Evolutionary conservation across 2,113 vertebrate genomes (phyloP), one percentile per base, ranked within the genome.

Genomic region (Rhadina sibilatrix): DNA sequence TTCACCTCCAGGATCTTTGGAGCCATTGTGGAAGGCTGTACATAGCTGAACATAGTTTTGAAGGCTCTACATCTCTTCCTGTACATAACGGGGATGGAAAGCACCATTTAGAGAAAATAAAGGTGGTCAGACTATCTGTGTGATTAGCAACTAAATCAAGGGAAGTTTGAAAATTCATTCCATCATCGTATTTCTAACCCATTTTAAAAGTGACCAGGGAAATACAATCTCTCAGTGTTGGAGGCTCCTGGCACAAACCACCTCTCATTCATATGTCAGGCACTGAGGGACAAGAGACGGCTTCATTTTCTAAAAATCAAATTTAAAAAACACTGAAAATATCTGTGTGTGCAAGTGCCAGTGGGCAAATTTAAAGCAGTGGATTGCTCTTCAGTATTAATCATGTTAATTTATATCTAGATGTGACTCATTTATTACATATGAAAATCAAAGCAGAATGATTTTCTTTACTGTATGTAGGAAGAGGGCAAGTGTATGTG

Each of bases 351-450:
- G 72, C 65, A 87, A 66, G 56, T 78, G 88, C 94, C 83, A 82
- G 17, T 87, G 83, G 88, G 89, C 70, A 97, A 91, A 83, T 92
- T 94, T 87, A 77, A 95, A 96, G 94, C 30, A 95, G 69, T 74
- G 44, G 72, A 78, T 96, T 91, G 76, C 74, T 93, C 52, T 92
- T 96, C 89, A 68, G 71, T 92, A 75, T 75, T 96, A 96, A 95
- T 96, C 79, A 72, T 74, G 65, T 90, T 96, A 94, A 96, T 97
- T 94, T 94, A 88, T 96, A 85, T 83, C 89, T 93, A 89, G 84
- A 37, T 92, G 78, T 95, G 92, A 94, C 77, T 94, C 71, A 57
- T 64, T 87, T 94, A 95, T 96, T 94, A 50, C 61, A 93, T 84
- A 80, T 5, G 81, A 92, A 96, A 96, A 94, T 97, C 56, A 94